A percentile compares a stretch with the other conserved stretches of the same genome.
phyloP scores from a whole-genome alignment of 2,113 vertebrate genomes.

The Pristiophorus japonicus region DNA sequence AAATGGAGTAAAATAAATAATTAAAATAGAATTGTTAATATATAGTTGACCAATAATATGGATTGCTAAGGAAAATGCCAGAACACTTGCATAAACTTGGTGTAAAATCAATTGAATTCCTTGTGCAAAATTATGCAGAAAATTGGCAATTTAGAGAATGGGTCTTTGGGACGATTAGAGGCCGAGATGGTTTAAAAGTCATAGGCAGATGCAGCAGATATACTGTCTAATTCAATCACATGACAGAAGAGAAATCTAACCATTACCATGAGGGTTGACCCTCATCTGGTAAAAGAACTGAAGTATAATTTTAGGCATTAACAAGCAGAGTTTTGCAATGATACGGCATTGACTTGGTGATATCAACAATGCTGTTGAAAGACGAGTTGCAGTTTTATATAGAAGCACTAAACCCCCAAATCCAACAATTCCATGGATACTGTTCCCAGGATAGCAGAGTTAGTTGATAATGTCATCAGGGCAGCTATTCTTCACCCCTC shows the following conservation, averaged over 20 bases:
- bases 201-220: background rate
- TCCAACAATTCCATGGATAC: background rate
- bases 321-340: background rate
- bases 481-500: background rate
- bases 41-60: background rate
- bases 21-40: background rate
- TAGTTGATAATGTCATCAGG: background rate
- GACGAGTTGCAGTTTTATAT: background rate
- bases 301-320: background rate
- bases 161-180: too few species aligned
- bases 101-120: background rate
- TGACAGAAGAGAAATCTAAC: background rate
- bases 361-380: background rate
- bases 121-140: background rate
- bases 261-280: too few species aligned
- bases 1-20: background rate
- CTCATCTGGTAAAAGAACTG: too few species aligned
- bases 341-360: background rate
- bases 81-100: background rate
- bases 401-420: background rate
- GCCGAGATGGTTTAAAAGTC: background rate
- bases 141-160: background rate
- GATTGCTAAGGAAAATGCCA: background rate
- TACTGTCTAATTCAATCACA: background rate
- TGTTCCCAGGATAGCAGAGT: background rate